Base-by-base conservation (phyloP, 2,797 vertebrate genomes). In the Hoplostethus atlanticus region DNA sequence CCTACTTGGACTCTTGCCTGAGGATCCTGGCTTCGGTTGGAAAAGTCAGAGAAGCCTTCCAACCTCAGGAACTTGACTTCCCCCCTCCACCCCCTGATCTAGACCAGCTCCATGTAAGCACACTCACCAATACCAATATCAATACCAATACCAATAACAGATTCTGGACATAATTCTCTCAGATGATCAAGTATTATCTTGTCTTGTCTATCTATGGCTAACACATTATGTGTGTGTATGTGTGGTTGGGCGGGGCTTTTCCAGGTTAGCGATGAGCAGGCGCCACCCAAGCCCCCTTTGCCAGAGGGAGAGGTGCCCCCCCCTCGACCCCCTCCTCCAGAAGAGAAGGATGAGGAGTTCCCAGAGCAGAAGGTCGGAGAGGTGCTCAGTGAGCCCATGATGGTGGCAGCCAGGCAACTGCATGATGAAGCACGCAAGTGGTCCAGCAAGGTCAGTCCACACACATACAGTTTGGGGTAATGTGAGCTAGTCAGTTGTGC, bases 331-430 rank as follows among this genome's bases (percentile, higher is more conserved):
- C 98, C 98, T 12, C 98, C 98, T 1, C 98, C 98, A 2, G 98
- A 99, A 68, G 98, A 99, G 85, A 99, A 98, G 88, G 98, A 99
- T 44, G 98, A 99, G 70, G 98, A 99, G 81, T 99, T 99, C 91
- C 98, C 98, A 0, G 98, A 99, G 89, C 96, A 96, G 94, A 98
- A 97, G 84, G 97, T 92, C 0, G 97, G 97, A 15, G 98, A 99
- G 94, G 96, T 96, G 84, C 95, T 99, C 68, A 99, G 98, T 38
- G 97, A 99, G 89, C 97, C 97, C 64, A 99, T 99, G 96, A 99
- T 99, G 97, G 98, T 98, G 92, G 97, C 98, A 6, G 98, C 98
- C 73, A 94, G 97, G 79, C 98, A 99, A 87, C 91, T 99, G 68
- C 98, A 99, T 0, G 98, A 99, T 17, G 98, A 99, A 87, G 98